Conservation (phyloP, 2,888 invertebrate species). For the Anthoptus insignis region DNA sequence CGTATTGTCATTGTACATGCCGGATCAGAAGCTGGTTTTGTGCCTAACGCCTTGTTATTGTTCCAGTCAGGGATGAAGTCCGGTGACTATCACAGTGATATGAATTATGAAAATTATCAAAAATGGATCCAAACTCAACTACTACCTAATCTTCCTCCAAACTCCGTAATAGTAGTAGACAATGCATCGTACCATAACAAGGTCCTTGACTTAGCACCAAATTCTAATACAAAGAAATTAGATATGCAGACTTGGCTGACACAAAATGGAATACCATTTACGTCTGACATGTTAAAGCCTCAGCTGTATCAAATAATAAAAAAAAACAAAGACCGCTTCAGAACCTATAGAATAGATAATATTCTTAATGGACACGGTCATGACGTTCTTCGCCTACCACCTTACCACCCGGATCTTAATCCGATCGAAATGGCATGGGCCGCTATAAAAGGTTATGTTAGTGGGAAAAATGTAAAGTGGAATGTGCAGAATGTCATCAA, state of each 20-base stretch:
- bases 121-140: constrained; percentile 53
- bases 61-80: constrained; percentile 43
- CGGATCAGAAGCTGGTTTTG: constrained; percentile 48
- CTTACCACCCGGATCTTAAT: background rate
- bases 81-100: constrained; percentile 51
- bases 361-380: constrained; percentile 13
- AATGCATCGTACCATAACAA: constrained; percentile 51
- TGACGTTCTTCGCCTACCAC: constrained; percentile 24
- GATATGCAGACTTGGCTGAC: constrained; percentile 47
- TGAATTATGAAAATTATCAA: constrained; percentile 48
- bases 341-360: constrained; percentile 13
- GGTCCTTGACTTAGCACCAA: constrained; percentile 39
- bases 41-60: constrained; percentile 43
- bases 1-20: constrained; percentile 50
- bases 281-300: constrained; percentile 31
- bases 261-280: constrained; percentile 39
- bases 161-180: constrained; percentile 49
- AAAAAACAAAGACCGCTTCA: constrained; percentile 32
- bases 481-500: constrained; percentile 5
- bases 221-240: constrained; percentile 43
- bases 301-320: constrained; percentile 41
- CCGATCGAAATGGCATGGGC: background rate
- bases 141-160: constrained; percentile 51
- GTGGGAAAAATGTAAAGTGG: constrained; percentile 2
- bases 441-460: background rate